Evolutionary conservation across 1,140 invertebrate species (phyloP), one percentile per base, ranked within the genome.

Genomic region (Tyrophagus putrescentiae): DNA sequence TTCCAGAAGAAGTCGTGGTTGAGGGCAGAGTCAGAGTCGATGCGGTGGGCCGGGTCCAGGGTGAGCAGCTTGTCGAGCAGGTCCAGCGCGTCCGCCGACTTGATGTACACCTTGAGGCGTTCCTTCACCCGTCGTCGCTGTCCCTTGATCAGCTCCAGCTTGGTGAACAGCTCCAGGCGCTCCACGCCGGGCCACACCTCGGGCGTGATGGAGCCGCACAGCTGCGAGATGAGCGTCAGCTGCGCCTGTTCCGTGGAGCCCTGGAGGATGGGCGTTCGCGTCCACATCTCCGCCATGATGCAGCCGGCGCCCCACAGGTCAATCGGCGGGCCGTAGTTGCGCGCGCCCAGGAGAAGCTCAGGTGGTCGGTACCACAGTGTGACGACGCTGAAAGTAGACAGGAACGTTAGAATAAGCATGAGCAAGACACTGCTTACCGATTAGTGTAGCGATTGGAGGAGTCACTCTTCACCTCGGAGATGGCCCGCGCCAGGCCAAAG

Each of bases 1-100:
- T 83, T 88, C 89, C 91, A 98, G 71, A 98, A 98, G 71, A 98
- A 98, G 68, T 96, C 91, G 67, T 98, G 92, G 76, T 96, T 94
- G 1, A 98, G 70, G 0, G 93, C 93, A 1, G 83, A 83, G 69
- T 98, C 92, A 0, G 90, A 83, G 71, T 96, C 87, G 31, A 82
- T 82, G 64, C 96, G 75, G 71, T 93, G 92, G 0, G 80, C 79
- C 0, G 95, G 95, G 75, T 98, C 90, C 21, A 98, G 72, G 21
- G 85, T 84, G 6, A 99, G 71, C 5, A 98, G 73, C 71, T 89
- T 92, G 68, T 98, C 94, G 0, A 99, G 71, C 18, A 98, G 75
- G 72, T 97, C 91, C 68, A 95, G 85, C 0, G 89, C 93, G 67
- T 84, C 84, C 0, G 84, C 79, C 72, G 97, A 90, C 69, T 92